A percentile compares a stretch with the other conserved stretches of the same genome.
Conservation (phyloP, 2,888 invertebrate genomes). For the Agapostemon virescens region DNA sequence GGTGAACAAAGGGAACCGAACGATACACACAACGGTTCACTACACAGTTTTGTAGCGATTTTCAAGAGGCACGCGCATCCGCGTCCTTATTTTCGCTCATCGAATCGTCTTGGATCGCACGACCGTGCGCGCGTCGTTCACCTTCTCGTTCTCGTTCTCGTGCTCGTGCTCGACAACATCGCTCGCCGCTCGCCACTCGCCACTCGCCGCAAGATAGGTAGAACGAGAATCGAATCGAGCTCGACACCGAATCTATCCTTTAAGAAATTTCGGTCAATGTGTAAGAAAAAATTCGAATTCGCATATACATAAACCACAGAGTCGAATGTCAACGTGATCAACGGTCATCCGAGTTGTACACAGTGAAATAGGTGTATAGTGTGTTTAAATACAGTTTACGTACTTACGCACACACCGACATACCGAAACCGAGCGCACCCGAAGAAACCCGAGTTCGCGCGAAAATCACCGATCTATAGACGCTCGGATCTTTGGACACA, state of each 20-base stretch:
- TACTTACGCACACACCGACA: background rate
- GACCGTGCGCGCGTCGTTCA: background rate
- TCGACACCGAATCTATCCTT: background rate
- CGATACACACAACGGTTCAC: conserved; percentile 42
- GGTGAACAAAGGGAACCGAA: conserved; percentile 26
- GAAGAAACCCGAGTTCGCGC: conserved; percentile 25
- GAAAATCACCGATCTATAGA: conserved; percentile 41
- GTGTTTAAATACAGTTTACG: background rate
- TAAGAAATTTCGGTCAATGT: background rate
- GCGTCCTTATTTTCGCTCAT: conserved; percentile 27
- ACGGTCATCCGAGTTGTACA: conserved; percentile 34
- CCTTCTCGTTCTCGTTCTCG: background rate
- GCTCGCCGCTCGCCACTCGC: background rate
- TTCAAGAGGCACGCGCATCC: conserved; percentile 19
- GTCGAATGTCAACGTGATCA: conserved; percentile 53
- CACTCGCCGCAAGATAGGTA: background rate
- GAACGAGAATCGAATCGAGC: background rate
- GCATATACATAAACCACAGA: conserved; percentile 3
- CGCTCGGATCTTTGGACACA: conserved; percentile 1
- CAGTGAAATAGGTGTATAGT: conserved; percentile 28
- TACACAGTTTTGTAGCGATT: conserved; percentile 42
- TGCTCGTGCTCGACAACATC: background rate
- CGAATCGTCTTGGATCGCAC: conserved; percentile 1
- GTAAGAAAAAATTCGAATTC: conserved; percentile 13
- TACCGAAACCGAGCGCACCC: conserved; percentile 16